phyloP scores from a whole-genome alignment of 2,113 vertebrate genomes.

The Orcinus orca region DNA sequence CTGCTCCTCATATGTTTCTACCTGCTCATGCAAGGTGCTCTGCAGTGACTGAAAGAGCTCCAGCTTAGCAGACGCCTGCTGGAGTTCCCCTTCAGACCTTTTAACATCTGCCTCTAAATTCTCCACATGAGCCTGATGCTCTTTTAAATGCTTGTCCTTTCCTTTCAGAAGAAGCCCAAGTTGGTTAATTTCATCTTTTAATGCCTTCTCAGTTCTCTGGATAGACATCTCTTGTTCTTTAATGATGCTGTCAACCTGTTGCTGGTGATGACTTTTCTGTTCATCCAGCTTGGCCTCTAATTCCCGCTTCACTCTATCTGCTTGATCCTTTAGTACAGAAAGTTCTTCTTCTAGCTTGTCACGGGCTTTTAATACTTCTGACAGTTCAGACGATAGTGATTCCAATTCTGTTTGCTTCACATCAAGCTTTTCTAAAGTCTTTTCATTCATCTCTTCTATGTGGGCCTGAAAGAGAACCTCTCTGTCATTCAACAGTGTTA shows the following conservation, averaged over 20 bases:
- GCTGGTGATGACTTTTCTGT: constrained; percentile 82
- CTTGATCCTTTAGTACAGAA: constrained; percentile 74
- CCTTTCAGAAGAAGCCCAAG: constrained; percentile 87
- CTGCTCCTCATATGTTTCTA: constrained; percentile 69
- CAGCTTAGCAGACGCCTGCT: constrained; percentile 78
- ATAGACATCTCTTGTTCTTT: constrained; percentile 85
- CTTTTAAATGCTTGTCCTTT: constrained; percentile 86
- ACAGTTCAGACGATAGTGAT: constrained; percentile 88
- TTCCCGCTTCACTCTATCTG: constrained; percentile 79
- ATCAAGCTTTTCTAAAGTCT: constrained; percentile 92
- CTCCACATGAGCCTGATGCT: constrained; percentile 78
- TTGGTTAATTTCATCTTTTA: constrained; percentile 89
- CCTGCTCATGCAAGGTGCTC: constrained; percentile 57
- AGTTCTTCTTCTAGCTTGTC: constrained; percentile 87
- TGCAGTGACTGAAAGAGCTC: constrained; percentile 58
- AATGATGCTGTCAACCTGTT: constrained; percentile 83
- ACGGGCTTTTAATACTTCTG: constrained; percentile 85
- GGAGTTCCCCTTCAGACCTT: constrained; percentile 80
- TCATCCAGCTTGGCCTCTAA: constrained; percentile 85
- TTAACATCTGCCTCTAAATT: constrained; percentile 82
- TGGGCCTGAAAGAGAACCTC: constrained; percentile 89
- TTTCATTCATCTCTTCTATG: constrained; percentile 94
- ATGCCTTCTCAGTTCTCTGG: constrained; percentile 84
- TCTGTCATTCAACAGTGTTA: constrained; percentile 88
- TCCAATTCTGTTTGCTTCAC: constrained; percentile 93